Evolutionary conservation across 2,113 vertebrate genomes (phyloP).

Genomic region (rat (Rattus norvegicus)): GRCr8 NC_086021.1:78595501-78596000

Average conservation of each 20-base stretch:
- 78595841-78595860: background rate
- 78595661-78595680: background rate
- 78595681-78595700: background rate
- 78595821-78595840: background rate
- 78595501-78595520: background rate
- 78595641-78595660: background rate
- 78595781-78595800: background rate
- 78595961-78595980: background rate
- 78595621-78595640: slow-evolving; percentile 17
- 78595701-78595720: slow-evolving; percentile 8
- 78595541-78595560: background rate
- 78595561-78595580: background rate
- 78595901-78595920: background rate
- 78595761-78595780: background rate
- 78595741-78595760: background rate
- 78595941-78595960: background rate
- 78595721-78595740: background rate
- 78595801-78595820: background rate
- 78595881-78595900: background rate
- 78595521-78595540: background rate
- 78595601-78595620: slow-evolving; percentile 20
- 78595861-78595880: background rate
- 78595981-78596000: background rate
- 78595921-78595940: background rate
- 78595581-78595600: slow-evolving; percentile 33